These are phyloP conservation scores for Anarrhichthys ocellatus DNA, from an alignment of 2,113 vertebrate genomes.

Conservation along the genomic window DNA sequence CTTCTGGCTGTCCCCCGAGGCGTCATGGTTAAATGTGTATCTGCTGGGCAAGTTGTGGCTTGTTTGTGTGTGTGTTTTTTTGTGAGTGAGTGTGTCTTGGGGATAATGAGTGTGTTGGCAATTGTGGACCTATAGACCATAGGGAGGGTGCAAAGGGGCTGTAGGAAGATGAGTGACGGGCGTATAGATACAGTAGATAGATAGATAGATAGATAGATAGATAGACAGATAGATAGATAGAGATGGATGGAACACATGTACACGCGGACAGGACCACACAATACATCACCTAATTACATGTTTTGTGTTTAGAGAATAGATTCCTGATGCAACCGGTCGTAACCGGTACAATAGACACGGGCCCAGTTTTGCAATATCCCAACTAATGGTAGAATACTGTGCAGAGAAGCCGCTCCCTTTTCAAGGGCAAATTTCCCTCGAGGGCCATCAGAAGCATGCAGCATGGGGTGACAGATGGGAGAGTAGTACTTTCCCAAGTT, in stretches of 20 bases:
- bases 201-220: constrained; percentile 33
- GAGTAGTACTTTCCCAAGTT: constrained; percentile 34
- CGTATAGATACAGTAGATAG: constrained; percentile 1
- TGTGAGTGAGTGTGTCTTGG: constrained; percentile 35
- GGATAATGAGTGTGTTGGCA: constrained; percentile 64
- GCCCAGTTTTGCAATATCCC: constrained; percentile 57
- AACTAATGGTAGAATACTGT: constrained; percentile 37
- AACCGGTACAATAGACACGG: constrained; percentile 53
- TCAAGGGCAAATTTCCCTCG: constrained; percentile 66
- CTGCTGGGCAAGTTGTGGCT: constrained; percentile 70
- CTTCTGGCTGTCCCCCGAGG: constrained; percentile 73
- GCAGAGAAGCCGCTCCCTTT: constrained; percentile 53
- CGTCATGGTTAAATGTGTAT: constrained; percentile 71
- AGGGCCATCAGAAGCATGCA: constrained; percentile 64
- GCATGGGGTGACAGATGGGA: constrained; percentile 51
- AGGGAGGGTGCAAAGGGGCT: background rate
- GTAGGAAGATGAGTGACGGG: constrained; percentile 35
- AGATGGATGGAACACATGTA: constrained; percentile 22
- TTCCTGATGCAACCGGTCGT: constrained; percentile 72
- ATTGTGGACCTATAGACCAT: constrained; percentile 47
- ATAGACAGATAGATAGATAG: constrained; percentile 28
- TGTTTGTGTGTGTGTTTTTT: constrained; percentile 45
- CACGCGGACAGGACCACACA: constrained; percentile 19
- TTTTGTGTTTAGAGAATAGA: constrained; percentile 52
- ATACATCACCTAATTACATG: constrained; percentile 49